phyloP scores from a whole-genome alignment of 2,113 vertebrate species.

The Halcyon senegalensis region DNA sequence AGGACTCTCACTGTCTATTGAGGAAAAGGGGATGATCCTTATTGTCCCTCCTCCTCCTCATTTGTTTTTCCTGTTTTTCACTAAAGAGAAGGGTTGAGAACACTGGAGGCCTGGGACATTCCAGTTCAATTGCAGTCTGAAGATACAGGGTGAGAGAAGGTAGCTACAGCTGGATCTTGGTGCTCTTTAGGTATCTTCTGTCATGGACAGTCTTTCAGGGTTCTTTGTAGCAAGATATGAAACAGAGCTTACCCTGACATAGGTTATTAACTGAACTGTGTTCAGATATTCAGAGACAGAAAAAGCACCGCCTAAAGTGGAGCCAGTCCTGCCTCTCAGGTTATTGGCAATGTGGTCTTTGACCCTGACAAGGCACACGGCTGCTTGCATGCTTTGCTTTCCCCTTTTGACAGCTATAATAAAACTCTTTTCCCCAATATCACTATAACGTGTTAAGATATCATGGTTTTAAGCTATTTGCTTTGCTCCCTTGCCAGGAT shows the following conservation, averaged over 20 bases:
- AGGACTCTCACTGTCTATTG: background rate
- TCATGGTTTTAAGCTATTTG: background rate
- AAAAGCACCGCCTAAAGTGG: background rate
- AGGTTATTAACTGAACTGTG: background rate
- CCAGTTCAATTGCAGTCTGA: background rate
- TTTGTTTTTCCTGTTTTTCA: background rate
- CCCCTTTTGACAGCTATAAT: background rate
- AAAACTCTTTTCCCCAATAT: background rate
- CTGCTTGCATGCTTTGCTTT: background rate
- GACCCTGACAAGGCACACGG: background rate
- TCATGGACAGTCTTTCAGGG: background rate
- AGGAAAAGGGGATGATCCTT: background rate
- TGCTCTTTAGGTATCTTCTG: background rate
- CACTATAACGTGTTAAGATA: background rate
- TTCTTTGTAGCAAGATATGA: background rate
- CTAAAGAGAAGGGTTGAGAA: background rate
- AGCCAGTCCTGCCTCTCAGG: background rate
- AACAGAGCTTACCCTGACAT: background rate
- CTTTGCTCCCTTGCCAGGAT: background rate
- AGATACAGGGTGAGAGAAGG: background rate
- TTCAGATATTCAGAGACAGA: background rate
- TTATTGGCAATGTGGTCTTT: background rate
- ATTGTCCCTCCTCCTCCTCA: background rate
- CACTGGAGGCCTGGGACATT: rapidly evolving
- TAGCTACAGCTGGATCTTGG: background rate